Evolutionary conservation across 2,888 invertebrate genomes (phyloP), one percentile per base, ranked within the genome.

Genomic region (Phortica okadai): DNA sequence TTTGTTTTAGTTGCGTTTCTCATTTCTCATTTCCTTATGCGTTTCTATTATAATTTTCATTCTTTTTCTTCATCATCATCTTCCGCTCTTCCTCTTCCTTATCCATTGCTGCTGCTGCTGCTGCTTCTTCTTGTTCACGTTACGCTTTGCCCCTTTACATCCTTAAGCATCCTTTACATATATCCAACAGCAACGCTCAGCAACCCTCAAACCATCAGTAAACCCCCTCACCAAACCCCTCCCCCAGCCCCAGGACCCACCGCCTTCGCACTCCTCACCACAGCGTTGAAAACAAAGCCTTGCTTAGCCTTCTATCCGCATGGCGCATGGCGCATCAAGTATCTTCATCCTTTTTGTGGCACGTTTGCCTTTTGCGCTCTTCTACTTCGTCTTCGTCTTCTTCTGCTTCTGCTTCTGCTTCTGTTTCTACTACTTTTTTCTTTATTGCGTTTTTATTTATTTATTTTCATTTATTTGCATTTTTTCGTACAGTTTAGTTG

Each of bases 401-500:
- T n/a, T 41, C 45, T 45, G n/a, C 45, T 69, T 66, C 33, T 41
- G 66, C 42, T 66, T 42, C 41, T 21, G 21, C 21, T 21, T 21
- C 21, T 21, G 21, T 21, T 21, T 21, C 21, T 21, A 21, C 21
- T 50, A 14, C 7, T 16, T 33, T 72, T 50, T 54, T 45, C n/a
- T 54, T 72, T 54, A 50, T 50, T 72, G 72, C 50, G 54, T 73
- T 58, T 58, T 42, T 7, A 56, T 73, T 73, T 73, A 41, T 73
- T 73, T 62, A 44, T 74, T 62, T 42, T 59, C 45, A 74, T 74
- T 62, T 74, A 74, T 62, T 74, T 74, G 73, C 62, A 59, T 74
- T 59, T 74, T 73, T 56, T 56, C n/a, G 33, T 14, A 50, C 62
- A 56, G 56, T 73, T 54, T 73, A 56, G 21, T 33, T 73, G 73